These are phyloP conservation scores for Oryzias melastigma DNA, from an alignment of 2,113 vertebrate species.

Conservation along the genomic window DNA sequence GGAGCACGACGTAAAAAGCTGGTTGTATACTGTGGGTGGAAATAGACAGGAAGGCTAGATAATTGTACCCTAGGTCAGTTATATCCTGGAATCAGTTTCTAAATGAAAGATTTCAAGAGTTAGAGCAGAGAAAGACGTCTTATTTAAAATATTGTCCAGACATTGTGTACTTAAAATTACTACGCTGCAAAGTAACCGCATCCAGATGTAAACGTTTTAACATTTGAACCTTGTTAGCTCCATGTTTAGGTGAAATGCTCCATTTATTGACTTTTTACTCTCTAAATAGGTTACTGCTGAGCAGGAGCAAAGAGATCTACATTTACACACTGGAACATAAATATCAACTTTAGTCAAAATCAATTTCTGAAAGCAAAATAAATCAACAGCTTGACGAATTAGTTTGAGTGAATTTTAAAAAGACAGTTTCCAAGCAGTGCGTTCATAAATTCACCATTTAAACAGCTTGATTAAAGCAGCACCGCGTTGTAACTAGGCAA, in stretches of 20 bases:
- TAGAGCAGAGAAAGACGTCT: no score
- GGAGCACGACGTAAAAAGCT: no score
- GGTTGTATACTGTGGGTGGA: no score
- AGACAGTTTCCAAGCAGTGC: constrained; percentile 3
- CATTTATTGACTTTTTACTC: constrained; percentile 49
- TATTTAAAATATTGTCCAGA: no score
- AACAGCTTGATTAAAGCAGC: constrained; percentile 32
- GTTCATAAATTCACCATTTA: constrained; percentile 31
- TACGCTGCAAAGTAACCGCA: no score
- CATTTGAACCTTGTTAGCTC: constrained; percentile 65
- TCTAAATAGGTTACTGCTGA: constrained; percentile 34
- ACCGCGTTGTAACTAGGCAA: constrained; percentile 55
- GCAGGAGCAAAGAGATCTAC: constrained; percentile 22
- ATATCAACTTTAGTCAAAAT: constrained; percentile 4
- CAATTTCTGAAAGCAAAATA: background rate
- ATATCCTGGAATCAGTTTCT: no score
- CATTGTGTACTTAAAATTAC: no score
- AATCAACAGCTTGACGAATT: no score
- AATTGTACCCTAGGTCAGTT: no score
- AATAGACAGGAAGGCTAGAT: no score
- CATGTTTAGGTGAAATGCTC: constrained; percentile 59
- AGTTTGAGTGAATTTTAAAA: constrained; percentile 19
- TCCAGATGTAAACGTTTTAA: background rate
- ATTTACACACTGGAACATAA: constrained; percentile 1
- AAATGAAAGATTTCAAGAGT: no score